Evolutionary conservation across 2,888 invertebrate species (phyloP), one percentile per base, ranked within the genome.

Genomic region (Camptogramma bilineatum): DNA sequence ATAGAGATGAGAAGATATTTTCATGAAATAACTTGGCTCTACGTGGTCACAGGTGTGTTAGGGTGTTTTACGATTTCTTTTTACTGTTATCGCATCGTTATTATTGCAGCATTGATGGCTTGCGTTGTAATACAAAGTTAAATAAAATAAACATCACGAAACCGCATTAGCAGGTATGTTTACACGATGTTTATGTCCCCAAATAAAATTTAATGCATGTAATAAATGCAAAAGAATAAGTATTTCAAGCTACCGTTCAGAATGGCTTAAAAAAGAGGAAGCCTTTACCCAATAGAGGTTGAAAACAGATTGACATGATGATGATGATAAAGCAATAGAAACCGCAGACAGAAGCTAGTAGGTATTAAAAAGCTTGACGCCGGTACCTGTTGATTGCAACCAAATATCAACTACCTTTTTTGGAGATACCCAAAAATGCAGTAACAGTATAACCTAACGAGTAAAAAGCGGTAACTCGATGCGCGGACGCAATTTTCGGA

Each of bases 401-500:
- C 73, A 75, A 74, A 76, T 68, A 73, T 74, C 64, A 66, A 66
- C 65, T 68, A 63, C 62, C 75, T 78, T 80, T 80, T 79, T 81
- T 72, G 67, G 53, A 55, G 44, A 60, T 53, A 48, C 60, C 69
- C 78, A 74, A 78, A 80, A 76, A 81, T 83, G 76, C 81, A 84
- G 82, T 80, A 78, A 80, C 78, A 78, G 78, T 81, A 79, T 83
- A 79, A 65, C 60, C 65, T 65, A 61, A 73, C 73, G 73, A 72
- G 75, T 79, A 87, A 88, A 88, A 89, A 88, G 78, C 79, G 78
- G 86, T 88, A 88, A 89, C 77, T 77, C 76, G 78, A 78, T 51
- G 61, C 82, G 81, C 79, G 72, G 82, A 76, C 80, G 87, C 84
- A 87, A 88, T 88, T 87, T 88, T 81, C 80, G 81, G 79, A 73